Conservation (phyloP, 2,113 vertebrate genomes). For the Leiothrix lutea region DNA sequence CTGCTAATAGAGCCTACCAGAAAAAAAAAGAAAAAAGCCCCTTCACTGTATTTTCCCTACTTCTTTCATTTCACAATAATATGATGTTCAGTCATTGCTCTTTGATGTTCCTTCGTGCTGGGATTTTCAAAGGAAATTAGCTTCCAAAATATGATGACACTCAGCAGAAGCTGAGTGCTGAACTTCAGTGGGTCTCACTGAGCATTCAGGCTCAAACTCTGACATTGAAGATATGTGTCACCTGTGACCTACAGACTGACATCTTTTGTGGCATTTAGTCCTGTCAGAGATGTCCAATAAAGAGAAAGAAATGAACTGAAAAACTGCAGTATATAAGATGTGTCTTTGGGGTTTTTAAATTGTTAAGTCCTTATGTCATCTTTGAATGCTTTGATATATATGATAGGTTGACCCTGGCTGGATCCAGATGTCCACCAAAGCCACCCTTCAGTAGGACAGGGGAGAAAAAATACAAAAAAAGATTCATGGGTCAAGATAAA, state of each 20-base stretch:
- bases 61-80: conserved; percentile 28
- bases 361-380: not conserved
- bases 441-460: not conserved
- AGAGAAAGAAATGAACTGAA: not conserved
- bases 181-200: not conserved
- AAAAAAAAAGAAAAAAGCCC: not conserved
- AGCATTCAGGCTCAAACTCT: not conserved
- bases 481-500: rapidly evolving
- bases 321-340: rapidly evolving
- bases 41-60: not conserved
- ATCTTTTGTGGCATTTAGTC: not conserved
- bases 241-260: not conserved
- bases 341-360: not conserved
- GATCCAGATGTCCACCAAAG: not conserved
- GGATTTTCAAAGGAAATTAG: conserved; percentile 49
- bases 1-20: not conserved
- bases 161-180: not conserved
- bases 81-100: not conserved
- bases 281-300: not conserved
- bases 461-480: not conserved
- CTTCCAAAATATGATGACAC: not conserved
- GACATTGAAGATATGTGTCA: not conserved
- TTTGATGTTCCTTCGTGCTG: conserved; percentile 27
- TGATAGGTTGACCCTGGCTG: not conserved
- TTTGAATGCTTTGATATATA: not conserved